phyloP scores from a whole-genome alignment of 2,888 invertebrate genomes.

The Nymphalis urticae region DNA sequence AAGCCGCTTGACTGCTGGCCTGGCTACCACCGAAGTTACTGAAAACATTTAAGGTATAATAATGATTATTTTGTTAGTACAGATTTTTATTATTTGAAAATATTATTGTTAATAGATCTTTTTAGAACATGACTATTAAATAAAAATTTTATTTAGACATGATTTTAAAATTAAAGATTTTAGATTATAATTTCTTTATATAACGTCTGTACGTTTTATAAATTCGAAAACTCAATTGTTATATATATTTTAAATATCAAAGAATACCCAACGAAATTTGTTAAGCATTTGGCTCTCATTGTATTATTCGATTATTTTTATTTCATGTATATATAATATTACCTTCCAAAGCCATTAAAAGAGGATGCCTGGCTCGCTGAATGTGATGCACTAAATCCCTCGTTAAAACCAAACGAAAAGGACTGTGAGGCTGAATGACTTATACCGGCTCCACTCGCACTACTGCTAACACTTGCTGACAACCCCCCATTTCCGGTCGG shows the following conservation, averaged over 20 bases:
- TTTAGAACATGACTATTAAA: no score
- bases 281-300: no score
- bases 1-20: slow-evolving; percentile 74
- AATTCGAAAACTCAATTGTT: no score
- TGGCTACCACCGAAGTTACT: slow-evolving; percentile 75
- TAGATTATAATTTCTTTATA: no score
- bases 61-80: slow-evolving; percentile 34
- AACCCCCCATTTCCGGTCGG: slow-evolving; percentile 70
- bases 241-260: no score
- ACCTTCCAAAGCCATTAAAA: slow-evolving; percentile 76
- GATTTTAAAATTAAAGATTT: no score
- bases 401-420: slow-evolving; percentile 74
- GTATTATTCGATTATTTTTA: no score
- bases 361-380: slow-evolving; percentile 76
- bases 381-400: slow-evolving; percentile 77
- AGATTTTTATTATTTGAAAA: no score
- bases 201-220: no score
- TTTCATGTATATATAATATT: slow-evolving; percentile 38
- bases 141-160: no score
- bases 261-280: no score
- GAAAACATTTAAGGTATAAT: slow-evolving; percentile 39
- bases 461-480: slow-evolving; percentile 72
- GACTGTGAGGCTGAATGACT: slow-evolving; percentile 76
- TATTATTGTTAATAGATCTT: no score
- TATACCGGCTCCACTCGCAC: slow-evolving; percentile 64